A percentile compares a stretch with the other conserved stretches of the same genome.
Evolutionary conservation across 2,888 invertebrate species (phyloP).

Genomic region (Sialis fuliginosa): DNA sequence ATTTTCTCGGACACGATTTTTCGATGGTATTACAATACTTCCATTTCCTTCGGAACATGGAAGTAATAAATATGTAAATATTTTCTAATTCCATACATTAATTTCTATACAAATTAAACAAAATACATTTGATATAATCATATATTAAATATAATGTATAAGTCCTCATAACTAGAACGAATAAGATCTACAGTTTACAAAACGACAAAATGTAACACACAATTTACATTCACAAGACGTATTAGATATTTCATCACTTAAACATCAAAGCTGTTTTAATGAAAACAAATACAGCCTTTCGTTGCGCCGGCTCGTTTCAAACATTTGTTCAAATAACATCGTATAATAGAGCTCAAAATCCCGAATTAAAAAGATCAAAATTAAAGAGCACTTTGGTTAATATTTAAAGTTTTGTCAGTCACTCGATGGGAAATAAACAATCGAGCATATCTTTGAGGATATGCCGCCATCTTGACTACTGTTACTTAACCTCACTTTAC

Average conservation of each 20-base stretch:
- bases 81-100: too few species aligned
- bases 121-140: too few species aligned
- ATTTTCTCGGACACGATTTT: too few species aligned
- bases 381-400: constrained; percentile 7
- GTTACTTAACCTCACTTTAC: constrained; percentile 7
- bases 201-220: not conserved
- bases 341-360: too few species aligned
- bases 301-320: not conserved
- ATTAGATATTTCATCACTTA: constrained; percentile 1
- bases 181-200: too few species aligned
- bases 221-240: not conserved
- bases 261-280: constrained; percentile 2
- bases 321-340: too few species aligned
- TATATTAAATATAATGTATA: too few species aligned
- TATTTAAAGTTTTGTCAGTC: constrained; percentile 7
- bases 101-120: too few species aligned
- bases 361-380: not conserved
- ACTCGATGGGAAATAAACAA: constrained; percentile 6
- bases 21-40: too few species aligned
- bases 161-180: too few species aligned
- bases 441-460: not conserved
- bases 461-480: not conserved
- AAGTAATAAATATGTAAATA: too few species aligned
- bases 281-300: constrained; percentile 2
- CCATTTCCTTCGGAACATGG: too few species aligned